phyloP scores from a whole-genome alignment of 2,888 invertebrate genomes.

The Dorcus hopei region DNA sequence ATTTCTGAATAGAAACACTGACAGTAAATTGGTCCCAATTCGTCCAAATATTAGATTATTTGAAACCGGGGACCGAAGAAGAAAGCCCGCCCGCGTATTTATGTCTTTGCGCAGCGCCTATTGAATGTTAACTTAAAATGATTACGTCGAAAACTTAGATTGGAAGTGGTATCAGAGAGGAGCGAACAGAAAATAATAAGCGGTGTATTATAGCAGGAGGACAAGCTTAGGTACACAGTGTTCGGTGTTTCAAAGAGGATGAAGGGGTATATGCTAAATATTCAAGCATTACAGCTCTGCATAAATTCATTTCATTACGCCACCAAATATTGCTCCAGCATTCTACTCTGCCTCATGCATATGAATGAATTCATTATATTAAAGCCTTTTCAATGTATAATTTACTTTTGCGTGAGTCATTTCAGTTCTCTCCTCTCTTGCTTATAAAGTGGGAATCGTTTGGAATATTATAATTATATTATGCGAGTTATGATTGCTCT shows the following conservation, averaged over 20 bases:
- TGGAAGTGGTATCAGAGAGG: background rate
- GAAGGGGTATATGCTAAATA: constrained; percentile 64
- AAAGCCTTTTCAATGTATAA: constrained; percentile 66
- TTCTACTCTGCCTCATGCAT: constrained; percentile 58
- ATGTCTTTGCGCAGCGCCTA: background rate
- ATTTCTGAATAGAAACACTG: too few species aligned
- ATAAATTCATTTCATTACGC: constrained; percentile 65
- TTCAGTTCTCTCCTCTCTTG: constrained; percentile 50
- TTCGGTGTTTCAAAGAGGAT: constrained; percentile 54
- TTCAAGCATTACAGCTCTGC: constrained; percentile 62
- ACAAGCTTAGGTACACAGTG: constrained; percentile 43
- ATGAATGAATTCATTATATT: constrained; percentile 65
- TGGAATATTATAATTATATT: constrained; percentile 47
- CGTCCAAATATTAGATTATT: too few species aligned
- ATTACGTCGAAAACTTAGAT: background rate
- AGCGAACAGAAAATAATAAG: constrained; percentile 33
- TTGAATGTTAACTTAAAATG: background rate
- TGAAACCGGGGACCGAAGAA: too few species aligned
- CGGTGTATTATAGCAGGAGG: constrained; percentile 44
- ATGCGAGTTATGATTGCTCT: constrained; percentile 36
- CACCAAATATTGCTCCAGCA: constrained; percentile 61
- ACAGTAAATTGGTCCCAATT: too few species aligned
- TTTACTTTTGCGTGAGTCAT: constrained; percentile 66
- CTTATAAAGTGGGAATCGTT: constrained; percentile 46
- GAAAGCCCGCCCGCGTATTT: too few species aligned